Conservation (phyloP, 2,888 invertebrate genomes). For the Pachycephus smyrnensis region DNA sequence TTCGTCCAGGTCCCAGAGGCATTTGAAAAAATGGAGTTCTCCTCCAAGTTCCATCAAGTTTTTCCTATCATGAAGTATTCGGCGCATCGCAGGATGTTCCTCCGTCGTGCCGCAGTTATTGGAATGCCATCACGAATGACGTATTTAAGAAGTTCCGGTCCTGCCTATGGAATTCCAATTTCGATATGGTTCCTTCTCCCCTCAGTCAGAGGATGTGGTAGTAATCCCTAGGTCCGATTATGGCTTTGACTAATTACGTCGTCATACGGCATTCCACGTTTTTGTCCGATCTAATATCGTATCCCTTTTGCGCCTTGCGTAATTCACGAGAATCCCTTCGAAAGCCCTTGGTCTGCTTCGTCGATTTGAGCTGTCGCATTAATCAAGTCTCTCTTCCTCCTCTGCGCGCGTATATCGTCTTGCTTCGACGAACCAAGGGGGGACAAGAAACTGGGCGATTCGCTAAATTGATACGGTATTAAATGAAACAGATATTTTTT, state of each 20-base stretch:
- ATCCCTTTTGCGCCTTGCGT: background rate
- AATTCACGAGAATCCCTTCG: background rate
- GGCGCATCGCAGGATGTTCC: background rate
- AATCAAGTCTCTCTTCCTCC: background rate
- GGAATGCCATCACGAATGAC: conserved; percentile 60
- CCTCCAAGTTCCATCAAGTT: background rate
- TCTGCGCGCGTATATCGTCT: background rate
- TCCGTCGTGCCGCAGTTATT: conserved; percentile 42
- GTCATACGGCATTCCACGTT: background rate
- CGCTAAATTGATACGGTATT: background rate
- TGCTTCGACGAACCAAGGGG: background rate
- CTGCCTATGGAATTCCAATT: conserved; percentile 59
- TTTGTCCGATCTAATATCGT: background rate
- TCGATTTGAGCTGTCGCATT: background rate
- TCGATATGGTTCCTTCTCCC: conserved; percentile 41
- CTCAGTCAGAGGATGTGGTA: background rate
- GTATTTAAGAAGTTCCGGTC: conserved; percentile 47
- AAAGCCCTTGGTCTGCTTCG: background rate
- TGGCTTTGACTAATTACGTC: conserved; percentile 45
- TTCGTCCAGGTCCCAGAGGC: background rate
- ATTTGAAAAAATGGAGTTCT: background rate
- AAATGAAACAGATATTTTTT: background rate
- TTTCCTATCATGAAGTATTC: background rate
- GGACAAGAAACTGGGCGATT: background rate
- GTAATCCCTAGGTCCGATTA: conserved; percentile 35